These are phyloP conservation scores for Carposina sasakii DNA, from an alignment of 1,140 invertebrate species.

Conservation along the genomic window DNA sequence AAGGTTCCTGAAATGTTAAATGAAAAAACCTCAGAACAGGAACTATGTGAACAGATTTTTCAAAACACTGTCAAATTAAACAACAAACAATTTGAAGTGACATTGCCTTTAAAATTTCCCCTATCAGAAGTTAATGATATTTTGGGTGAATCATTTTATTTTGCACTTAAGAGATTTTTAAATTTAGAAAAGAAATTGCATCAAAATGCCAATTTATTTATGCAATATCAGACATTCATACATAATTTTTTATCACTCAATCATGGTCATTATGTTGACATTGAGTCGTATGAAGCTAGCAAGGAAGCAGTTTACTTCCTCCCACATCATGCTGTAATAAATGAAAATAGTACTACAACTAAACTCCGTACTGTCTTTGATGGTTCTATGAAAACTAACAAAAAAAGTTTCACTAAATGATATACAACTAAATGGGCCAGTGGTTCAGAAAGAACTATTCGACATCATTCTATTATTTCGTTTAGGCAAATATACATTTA, in stretches of 20 bases:
- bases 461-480: constrained; percentile 6
- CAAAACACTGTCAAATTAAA: constrained; percentile 1
- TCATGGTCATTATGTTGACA: no score
- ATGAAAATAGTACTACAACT: constrained; percentile 29
- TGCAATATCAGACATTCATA: no score
- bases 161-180: constrained; percentile 11
- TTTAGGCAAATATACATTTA: background rate
- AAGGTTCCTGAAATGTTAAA: constrained; percentile 8
- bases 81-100: constrained; percentile 16
- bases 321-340: constrained; percentile 35
- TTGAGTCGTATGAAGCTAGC: no score
- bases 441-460: constrained; percentile 28
- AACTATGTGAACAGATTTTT: constrained; percentile 6
- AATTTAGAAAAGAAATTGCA: constrained; percentile 15
- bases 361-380: constrained; percentile 52
- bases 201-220: no score
- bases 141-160: constrained; percentile 11
- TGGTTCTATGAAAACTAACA: constrained; percentile 26
- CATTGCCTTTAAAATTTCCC: constrained; percentile 9
- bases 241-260: no score
- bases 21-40: constrained; percentile 1
- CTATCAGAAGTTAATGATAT: constrained; percentile 3
- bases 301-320: constrained; percentile 31
- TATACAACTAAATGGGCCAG: constrained; percentile 27
- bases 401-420: constrained; percentile 33